Evolutionary conservation across 2,888 invertebrate species (phyloP), one percentile per base, ranked within the genome.

Genomic region (Lysandra bellargus): DNA sequence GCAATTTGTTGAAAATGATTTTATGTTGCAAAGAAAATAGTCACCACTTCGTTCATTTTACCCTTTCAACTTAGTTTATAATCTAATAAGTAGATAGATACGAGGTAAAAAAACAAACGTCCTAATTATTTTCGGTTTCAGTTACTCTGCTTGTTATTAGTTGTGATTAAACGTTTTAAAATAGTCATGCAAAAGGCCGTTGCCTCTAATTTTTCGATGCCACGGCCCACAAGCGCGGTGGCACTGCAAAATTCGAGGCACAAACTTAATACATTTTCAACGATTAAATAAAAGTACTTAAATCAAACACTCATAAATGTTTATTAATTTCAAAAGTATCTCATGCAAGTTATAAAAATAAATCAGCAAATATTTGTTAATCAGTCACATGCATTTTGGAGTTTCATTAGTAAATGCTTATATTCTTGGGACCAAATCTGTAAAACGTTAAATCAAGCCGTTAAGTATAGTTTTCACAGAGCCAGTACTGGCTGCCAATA

Each of bases 361-460:
- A 40, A 53, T 17, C 57, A 17, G 23, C 60, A 23, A 57, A 72
- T 1, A 49, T 49, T 9, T 49, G 78, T 79, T 79, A 53, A 40
- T 76, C 33, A 69, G 69, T 53, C 30, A 74, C 44, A 53, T 53
- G 53, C 30, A 33, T 30, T n/a, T 57, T 33, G 57, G 6, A 30
- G 91, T 33, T 17, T 53, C 5, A 53, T 76, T 88, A 94, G 86
- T 88, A 94, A 85, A 94, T 94, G 85, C 92, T 94, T 87, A 94
- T 91, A 88, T 94, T 94, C 91, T 94, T 94, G 85, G 94, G 94
- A 83, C 91, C 94, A 86, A 94, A 94, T 93, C 94, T 94, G 94
- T 84, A 92, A 93, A 75, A 74, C 72, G 57, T 60, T 75, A 14
- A 1, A 3, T 69, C 9, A 72, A 14, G 12, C 23, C 40, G 40